Evolutionary conservation across 2,888 invertebrate genomes (phyloP), one percentile per base, ranked within the genome.

Genomic region (Eretmocerus hayati): DNA sequence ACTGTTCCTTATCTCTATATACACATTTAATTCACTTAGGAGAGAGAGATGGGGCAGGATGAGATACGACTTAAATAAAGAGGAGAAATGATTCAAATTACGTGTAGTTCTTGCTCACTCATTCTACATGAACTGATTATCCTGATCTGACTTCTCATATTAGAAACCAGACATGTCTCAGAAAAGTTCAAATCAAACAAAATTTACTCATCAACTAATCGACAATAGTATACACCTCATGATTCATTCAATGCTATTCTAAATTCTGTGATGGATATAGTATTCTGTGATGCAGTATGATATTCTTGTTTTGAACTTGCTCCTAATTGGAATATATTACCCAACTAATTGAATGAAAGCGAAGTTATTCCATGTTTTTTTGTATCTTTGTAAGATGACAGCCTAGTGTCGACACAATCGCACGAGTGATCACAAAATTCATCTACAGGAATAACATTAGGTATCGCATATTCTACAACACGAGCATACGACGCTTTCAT

Each of bases 1-100:
- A 59, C 57, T 64, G 59, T 55, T 55, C 50, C 60, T 65, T 67
- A 66, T 65, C 63, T 62, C 66, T 68, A 69, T 69, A 64, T 69
- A 68, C 65, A 67, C 61, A 67, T 67, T 65, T 58, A 60, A 58
- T 65, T 61, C 60, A 58, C 58, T 61, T 58, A 42, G 40, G 16
- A n/a, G n/a, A n/a, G 37, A 43, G 45, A 45, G 40, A 48, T 40
- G 43, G 38, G 35, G 21, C 32, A 35, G 43, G 50, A 44, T 49
- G 44, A 50, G 42, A 44, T 50, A 47, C 46, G 49, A 53, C 44
- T 49, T 47, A 50, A 53, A 46, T 42, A 23, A 42, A 35, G 42
- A 41, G 33, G 42, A 46, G 43, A 43, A 46, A 46, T 37, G n/a
- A 16, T 42, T 35, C 22, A 43, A 39, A 50, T 44, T 42, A 40